A percentile compares a stretch with the other conserved stretches of the same genome.
Conservation (phyloP, 2,797 vertebrate species). For the Chrysocyon brachyurus region DNA sequence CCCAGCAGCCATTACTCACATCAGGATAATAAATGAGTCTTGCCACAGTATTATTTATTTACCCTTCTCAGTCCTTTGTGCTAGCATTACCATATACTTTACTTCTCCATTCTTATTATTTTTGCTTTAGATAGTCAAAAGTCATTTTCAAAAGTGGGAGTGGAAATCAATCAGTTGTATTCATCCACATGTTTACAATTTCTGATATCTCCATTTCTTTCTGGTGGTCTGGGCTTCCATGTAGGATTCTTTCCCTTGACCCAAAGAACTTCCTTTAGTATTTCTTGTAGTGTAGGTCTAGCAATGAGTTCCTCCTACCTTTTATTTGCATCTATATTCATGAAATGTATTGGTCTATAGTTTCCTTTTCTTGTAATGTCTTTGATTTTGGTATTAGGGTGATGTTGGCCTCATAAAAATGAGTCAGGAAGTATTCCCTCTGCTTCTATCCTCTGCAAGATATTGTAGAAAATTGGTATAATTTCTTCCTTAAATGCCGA, state of each 20-base stretch:
- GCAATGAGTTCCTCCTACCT: not conserved
- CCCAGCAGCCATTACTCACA: rapidly evolving
- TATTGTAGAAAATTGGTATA: not conserved
- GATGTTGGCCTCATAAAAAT: not conserved
- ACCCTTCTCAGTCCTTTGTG: not conserved
- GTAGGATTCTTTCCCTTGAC: not conserved
- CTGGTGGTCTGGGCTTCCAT: not conserved
- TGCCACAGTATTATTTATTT: not conserved
- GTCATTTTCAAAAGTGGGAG: not conserved
- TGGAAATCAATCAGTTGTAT: not conserved
- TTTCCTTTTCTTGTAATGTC: not conserved
- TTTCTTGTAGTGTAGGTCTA: not conserved
- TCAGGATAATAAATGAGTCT: not conserved
- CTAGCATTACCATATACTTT: not conserved
- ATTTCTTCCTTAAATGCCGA: not conserved
- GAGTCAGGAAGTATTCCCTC: not conserved
- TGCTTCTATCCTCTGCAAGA: not conserved
- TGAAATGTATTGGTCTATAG: not conserved
- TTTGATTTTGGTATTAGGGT: not conserved
- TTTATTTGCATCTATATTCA: not conserved
- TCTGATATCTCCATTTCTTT: not conserved
- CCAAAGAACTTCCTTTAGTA: not conserved
- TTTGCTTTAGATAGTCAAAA: conserved; percentile 49
- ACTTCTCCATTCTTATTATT: not conserved
- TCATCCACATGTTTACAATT: not conserved